Evolutionary conservation across 2,113 vertebrate genomes (phyloP), one percentile per base, ranked within the genome.

Genomic region (Orcinus orca): DNA sequence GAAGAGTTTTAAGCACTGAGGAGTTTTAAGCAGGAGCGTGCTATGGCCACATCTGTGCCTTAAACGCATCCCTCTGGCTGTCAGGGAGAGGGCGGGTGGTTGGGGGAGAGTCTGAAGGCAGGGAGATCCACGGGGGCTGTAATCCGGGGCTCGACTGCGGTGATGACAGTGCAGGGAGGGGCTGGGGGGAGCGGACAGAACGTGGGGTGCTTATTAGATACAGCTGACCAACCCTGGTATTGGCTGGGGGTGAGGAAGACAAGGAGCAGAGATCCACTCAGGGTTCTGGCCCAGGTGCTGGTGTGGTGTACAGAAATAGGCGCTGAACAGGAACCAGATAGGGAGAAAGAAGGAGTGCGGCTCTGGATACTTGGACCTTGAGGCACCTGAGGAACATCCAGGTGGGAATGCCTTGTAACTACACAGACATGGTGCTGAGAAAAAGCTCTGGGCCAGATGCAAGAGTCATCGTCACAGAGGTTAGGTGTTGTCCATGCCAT

Each of bases 11-110:
- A 25, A 80, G 8, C 68, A 80, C n/a, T 21, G 50, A 80, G 38
- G 62, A 82, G 87, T 77, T n/a, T 77, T 17, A 20, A 85, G n/a
- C 67, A 86, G 84, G 74, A 79, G 18, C 36, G 14, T 41, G 74
- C 14, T 18, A 83, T 33, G 50, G 50, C 33, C 62, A 90, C 44
- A 55, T 21, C 55, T 67, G 47, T 84, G 58, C 23, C n/a, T 80
- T 67, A n/a, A 84, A 68, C 14, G 9, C 1, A 3, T 53, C 31
- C 17, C n/a, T 41, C 53, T 25, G 13, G 36, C 44, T 77, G 55
- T 50, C 13, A 0, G 14, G 68, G 53, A 55, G 55, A 70, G 41
- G 44, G n/a, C 1, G 2, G 31, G 5, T 25, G 58, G 23, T 23
- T 15, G 13, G 21, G 18, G 1, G 31, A 33, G 71, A 3, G 5